Percentiles rank a stretch among this genome's conserved stretches.
Evolutionary conservation across 1,140 invertebrate species (phyloP).

Genomic region (Drosophila kikkawai): DNA sequence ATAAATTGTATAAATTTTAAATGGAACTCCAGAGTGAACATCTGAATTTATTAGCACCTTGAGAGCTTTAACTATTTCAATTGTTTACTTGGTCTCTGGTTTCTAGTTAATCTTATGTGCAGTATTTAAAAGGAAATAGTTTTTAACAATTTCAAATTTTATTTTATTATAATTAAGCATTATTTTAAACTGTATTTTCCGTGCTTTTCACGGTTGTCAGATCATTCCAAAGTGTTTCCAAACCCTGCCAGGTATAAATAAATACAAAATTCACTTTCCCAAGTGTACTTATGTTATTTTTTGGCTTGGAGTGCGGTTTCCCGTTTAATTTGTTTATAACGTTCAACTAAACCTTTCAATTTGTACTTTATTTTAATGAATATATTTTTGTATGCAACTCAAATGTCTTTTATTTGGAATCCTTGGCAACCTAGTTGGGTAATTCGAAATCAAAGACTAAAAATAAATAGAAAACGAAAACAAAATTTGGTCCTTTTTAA

Average conservation of each 20-base stretch:
- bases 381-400: neutral
- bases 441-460: neutral
- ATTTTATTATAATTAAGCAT: neutral
- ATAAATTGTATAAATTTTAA: no score
- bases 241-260: neutral
- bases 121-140: neutral
- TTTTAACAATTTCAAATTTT: neutral
- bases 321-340: neutral
- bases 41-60: neutral
- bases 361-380: neutral
- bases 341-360: no score
- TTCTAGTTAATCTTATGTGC: neutral
- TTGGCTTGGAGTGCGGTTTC: neutral
- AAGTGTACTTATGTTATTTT: neutral
- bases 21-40: neutral
- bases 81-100: neutral
- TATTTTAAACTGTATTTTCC: neutral
- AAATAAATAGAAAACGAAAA: conserved; percentile 1
- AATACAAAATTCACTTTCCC: neutral
- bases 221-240: neutral
- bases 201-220: neutral
- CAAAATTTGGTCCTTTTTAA: conserved; percentile 4
- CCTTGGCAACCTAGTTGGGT: neutral
- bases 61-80: neutral
- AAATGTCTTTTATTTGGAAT: neutral